Percentiles rank a stretch among this genome's conserved stretches.
Conservation (phyloP, 1,140 invertebrate species). For the Acromyrmex charruanus region DNA sequence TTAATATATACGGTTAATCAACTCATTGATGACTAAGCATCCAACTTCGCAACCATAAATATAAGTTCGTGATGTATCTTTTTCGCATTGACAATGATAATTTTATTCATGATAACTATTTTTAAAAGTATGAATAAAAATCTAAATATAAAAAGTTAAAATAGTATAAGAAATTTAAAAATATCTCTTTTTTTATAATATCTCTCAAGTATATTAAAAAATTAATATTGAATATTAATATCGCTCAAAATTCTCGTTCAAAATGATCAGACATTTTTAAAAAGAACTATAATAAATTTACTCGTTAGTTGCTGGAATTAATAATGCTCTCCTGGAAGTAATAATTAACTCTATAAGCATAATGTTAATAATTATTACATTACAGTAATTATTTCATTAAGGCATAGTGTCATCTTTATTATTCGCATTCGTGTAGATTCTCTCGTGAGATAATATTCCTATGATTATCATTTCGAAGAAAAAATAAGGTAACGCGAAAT, state of each 20-base stretch:
- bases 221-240: slow-evolving; percentile 12
- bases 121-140: slow-evolving; percentile 13
- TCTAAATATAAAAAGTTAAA: slow-evolving; percentile 8
- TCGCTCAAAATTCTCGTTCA: not conserved
- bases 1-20: not conserved
- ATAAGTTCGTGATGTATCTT: not conserved
- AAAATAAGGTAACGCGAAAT: not conserved
- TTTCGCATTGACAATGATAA: not conserved
- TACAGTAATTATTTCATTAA: slow-evolving; percentile 32
- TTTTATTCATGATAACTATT: slow-evolving; percentile 20
- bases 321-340: not conserved
- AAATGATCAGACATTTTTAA: not conserved
- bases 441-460: slow-evolving; percentile 15
- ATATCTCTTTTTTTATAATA: not conserved
- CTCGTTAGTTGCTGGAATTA: not conserved
- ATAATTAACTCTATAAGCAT: not conserved
- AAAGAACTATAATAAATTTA: not conserved
- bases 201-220: not conserved
- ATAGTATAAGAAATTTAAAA: not conserved
- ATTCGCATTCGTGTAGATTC: not conserved
- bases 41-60: not conserved
- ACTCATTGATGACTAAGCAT: not conserved
- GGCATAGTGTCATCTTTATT: not conserved
- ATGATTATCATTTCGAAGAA: not conserved
- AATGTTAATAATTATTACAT: slow-evolving; percentile 5